Percentiles rank a stretch among this genome's conserved stretches.
Evolutionary conservation across 1,140 invertebrate species (phyloP).

Genomic region (Pseudomyrmex gracilis): DNA sequence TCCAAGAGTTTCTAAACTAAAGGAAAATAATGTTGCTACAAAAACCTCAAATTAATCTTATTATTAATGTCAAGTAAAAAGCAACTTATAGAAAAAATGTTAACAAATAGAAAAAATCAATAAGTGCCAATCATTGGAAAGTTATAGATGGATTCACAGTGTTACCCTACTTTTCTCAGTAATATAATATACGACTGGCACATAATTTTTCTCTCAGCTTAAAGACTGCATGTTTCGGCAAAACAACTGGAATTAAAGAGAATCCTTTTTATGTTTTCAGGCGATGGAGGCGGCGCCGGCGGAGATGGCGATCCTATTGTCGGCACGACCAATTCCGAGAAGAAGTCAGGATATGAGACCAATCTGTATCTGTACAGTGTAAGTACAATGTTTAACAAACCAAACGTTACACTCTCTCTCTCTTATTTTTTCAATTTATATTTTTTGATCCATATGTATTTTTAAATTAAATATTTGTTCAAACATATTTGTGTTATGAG

Average conservation of each 20-base stretch:
- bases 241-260: constrained; percentile 23
- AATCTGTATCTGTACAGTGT: constrained; percentile 91
- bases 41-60: too few relatives aligned
- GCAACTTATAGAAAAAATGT: too few relatives aligned
- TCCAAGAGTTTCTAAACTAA: too few relatives aligned
- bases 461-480: too few relatives aligned
- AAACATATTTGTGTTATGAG: too few relatives aligned
- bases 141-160: too few relatives aligned
- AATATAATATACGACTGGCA: not conserved
- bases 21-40: too few relatives aligned
- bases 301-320: constrained; percentile 88
- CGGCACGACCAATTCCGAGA: constrained; percentile 86
- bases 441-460: too few relatives aligned
- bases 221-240: not conserved
- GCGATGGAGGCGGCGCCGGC: constrained; percentile 88
- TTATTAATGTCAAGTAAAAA: too few relatives aligned
- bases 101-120: too few relatives aligned
- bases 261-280: constrained; percentile 82
- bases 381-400: constrained; percentile 78
- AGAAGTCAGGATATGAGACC: constrained; percentile 89
- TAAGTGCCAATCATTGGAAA: too few relatives aligned
- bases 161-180: not conserved
- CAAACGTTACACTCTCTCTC: not conserved
- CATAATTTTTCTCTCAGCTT: not conserved
- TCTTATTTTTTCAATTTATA: not conserved